Percentiles rank a stretch among this genome's conserved stretches.
Conservation (phyloP, 2,797 vertebrate genomes). For the Lithobates sylvaticus region DNA sequence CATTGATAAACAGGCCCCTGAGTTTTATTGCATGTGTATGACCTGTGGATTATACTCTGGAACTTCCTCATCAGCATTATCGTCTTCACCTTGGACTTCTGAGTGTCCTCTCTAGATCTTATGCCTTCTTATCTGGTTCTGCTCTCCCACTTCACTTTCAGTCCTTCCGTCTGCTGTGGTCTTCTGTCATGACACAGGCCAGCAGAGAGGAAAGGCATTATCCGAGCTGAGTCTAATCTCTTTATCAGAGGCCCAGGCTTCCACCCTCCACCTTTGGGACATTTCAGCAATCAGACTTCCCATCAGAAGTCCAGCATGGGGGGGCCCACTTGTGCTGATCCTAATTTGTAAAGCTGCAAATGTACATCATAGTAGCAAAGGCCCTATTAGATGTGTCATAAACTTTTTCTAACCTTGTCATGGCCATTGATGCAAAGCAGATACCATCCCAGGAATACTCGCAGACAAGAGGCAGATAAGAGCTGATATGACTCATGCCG, state of each 20-base stretch:
- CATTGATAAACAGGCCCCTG: background rate
- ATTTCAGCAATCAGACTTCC: slow-evolving; percentile 3
- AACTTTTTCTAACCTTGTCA: slow-evolving; percentile 55
- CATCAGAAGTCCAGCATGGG: background rate
- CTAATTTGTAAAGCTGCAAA: slow-evolving; percentile 43
- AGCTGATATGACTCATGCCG: background rate
- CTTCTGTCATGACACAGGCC: slow-evolving; percentile 9
- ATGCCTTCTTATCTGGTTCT: slow-evolving; percentile 27
- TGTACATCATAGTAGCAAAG: slow-evolving; percentile 19
- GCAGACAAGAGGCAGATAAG: slow-evolving; percentile 18
- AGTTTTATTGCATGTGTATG: background rate
- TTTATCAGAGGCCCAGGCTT: background rate
- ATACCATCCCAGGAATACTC: slow-evolving; percentile 39
- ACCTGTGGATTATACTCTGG: slow-evolving; percentile 6
- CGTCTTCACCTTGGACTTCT: slow-evolving; percentile 1
- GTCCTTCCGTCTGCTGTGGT: background rate
- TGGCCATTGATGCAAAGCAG: slow-evolving; percentile 38
- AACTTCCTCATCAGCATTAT: slow-evolving; percentile 12
- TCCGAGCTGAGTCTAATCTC: slow-evolving; percentile 4
- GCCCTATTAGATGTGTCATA: slow-evolving; percentile 38
- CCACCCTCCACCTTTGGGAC: slow-evolving; percentile 40
- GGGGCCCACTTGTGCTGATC: slow-evolving; percentile 29
- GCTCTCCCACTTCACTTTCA: background rate
- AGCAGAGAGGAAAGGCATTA: slow-evolving; percentile 19
- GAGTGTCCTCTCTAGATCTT: background rate